Evolutionary conservation across 2,888 invertebrate species (phyloP), one percentile per base, ranked within the genome.

Genomic region (Cataglyphis cursor): DNA sequence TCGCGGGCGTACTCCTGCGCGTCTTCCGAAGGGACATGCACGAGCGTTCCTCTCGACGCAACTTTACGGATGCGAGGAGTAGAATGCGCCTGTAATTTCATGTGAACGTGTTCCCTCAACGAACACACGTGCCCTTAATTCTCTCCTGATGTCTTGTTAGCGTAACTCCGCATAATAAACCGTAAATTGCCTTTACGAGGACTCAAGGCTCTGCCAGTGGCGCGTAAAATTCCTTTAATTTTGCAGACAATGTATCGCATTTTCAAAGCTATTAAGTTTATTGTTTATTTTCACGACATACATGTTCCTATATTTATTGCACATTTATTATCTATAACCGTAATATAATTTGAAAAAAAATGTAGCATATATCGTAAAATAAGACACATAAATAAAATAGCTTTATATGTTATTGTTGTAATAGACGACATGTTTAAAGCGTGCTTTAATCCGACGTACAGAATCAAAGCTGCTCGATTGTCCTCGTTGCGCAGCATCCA

Each of bases 401-500:
- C 24, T n/a, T 28, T 24, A 41, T 54, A 66, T 9, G 54, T 51
- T 48, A 35, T 61, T 57, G 5, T 44, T 10, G 24, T 18, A 24
- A 24, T 61, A 68, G 28, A 48, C 10, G 28, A 21, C 24, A 38
- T 48, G 44, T 41, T 81, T 66, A 44, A 24, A 44, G 24, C 38
- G 35, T 48, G 12, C 78, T 61, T 80, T 68, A 78, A 75, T 82
- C 35, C 59, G 31, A 12, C 31, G 24, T 54, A 62, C 65, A 15
- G 38, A 48, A 78, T 65, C 78, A 51, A 59, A 28, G 24, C n/a
- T 44, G 72, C 3, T 31, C 31, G 73, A 59, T 59, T 59, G 59
- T 21, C 57, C 38, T 70, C n/a, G 78, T 65, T 64, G 72, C 65
- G 90, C 90, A 92, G 93, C 93, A 92, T 92, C 93, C 93, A 94